These are phyloP conservation scores for Anguilla pacifica DNA, from an alignment of 2,797 vertebrate species.

Conservation along the genomic window DNA sequence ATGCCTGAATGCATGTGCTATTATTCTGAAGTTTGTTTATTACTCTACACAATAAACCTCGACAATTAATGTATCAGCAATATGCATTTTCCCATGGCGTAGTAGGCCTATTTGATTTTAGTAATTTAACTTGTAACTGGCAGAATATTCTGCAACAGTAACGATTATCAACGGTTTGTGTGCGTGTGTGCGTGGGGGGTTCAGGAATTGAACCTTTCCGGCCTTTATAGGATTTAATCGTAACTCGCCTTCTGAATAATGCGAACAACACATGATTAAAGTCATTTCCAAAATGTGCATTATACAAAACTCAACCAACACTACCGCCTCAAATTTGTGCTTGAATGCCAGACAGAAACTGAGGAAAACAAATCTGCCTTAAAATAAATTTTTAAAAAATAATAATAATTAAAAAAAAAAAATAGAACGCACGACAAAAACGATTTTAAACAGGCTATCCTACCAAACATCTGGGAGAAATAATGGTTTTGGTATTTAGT, in stretches of 20 bases:
- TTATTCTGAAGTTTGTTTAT: not conserved
- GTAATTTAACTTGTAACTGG: not conserved
- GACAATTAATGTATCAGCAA: not conserved
- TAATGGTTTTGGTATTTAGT: not conserved
- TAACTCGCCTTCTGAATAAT: conserved; percentile 9
- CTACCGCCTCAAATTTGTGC: not conserved
- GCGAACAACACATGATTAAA: not conserved
- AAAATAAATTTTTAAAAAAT: not conserved
- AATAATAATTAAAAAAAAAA: not conserved
- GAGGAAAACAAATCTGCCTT: not conserved
- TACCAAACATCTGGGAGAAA: not conserved
- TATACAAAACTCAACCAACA: conserved; percentile 21
- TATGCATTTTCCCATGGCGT: not conserved
- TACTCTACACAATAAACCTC: not conserved
- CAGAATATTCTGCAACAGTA: not conserved
- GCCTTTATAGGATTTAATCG: conserved; percentile 13
- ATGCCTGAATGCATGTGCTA: not conserved
- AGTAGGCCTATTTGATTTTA: not conserved
- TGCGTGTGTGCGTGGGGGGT: too few species aligned
- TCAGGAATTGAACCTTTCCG: not conserved
- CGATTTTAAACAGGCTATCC: not conserved
- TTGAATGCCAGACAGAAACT: not conserved
- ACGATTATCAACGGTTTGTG: not conserved
- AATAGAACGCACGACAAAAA: not conserved
- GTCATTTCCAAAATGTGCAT: conserved; percentile 12